These are phyloP conservation scores for Megaceryle torquata DNA, from an alignment of 2,113 vertebrate species.

Conservation along the genomic window DNA sequence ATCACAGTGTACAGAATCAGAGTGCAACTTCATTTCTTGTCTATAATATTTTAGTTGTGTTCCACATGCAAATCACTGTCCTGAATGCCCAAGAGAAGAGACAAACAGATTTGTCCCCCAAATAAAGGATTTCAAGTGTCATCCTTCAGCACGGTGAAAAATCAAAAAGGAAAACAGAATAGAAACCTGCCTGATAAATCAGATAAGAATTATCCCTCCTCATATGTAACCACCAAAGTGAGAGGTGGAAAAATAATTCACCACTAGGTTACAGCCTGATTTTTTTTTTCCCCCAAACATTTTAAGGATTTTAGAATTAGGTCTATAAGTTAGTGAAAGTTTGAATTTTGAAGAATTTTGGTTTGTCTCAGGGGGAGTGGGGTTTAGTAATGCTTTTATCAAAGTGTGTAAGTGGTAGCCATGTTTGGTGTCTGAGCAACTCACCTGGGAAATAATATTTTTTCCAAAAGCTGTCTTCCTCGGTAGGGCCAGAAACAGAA, in stretches of 20 bases:
- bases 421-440: not conserved
- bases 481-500: not conserved
- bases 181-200: not conserved
- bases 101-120: not conserved
- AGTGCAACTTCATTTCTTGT: not conserved
- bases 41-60: not conserved
- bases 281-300: not conserved
- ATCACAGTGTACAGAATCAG: not conserved
- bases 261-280: not conserved
- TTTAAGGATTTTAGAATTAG: not conserved
- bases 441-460: not conserved
- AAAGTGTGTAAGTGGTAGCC: not conserved
- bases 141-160: not conserved
- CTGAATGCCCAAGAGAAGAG: not conserved
- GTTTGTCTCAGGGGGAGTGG: not conserved
- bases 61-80: not conserved
- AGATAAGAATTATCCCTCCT: not conserved
- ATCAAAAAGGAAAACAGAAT: not conserved
- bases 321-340: not conserved
- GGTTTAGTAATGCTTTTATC: not conserved
- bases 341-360: accelerated
- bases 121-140: not conserved
- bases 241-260: not conserved
- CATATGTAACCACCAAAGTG: not conserved
- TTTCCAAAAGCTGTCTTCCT: not conserved